These are phyloP conservation scores for Drymodes brunneopygia DNA, from an alignment of 2,113 vertebrate species.

Conservation along the genomic window DNA sequence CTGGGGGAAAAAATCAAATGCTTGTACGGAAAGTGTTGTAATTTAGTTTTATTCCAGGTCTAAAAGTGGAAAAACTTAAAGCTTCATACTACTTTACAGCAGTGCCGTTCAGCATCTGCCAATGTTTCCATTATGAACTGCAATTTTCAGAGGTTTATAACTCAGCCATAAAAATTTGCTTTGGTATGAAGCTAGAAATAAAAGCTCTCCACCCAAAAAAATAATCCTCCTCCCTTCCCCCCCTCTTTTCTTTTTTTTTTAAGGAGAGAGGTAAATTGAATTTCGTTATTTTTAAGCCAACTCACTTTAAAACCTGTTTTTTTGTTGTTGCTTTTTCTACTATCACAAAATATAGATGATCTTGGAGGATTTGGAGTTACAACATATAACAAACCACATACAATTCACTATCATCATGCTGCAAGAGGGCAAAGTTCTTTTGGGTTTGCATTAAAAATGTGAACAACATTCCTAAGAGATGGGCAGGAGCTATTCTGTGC, in stretches of 20 bases:
- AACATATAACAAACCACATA: not conserved
- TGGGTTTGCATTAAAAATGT: not conserved
- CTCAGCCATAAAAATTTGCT: slow-evolving; percentile 50
- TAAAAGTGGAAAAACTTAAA: slow-evolving; percentile 66
- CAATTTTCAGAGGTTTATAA: slow-evolving; percentile 67
- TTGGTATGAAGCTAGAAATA: slow-evolving; percentile 63
- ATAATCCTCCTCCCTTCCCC: not conserved
- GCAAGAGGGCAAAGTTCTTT: not conserved
- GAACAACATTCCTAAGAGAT: not conserved
- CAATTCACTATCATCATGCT: not conserved
- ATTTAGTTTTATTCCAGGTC: slow-evolving; percentile 61
- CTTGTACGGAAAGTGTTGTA: slow-evolving; percentile 46
- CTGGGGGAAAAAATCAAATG: slow-evolving; percentile 32
- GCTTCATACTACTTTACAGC: slow-evolving; percentile 40
- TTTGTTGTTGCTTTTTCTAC: not conserved
- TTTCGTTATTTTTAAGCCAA: not conserved
- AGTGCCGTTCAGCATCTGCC: slow-evolving; percentile 52
- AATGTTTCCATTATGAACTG: slow-evolving; percentile 69
- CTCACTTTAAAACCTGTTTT: not conserved
- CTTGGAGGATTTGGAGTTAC: not conserved
- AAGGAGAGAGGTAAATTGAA: not conserved
- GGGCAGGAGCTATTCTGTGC: not conserved
- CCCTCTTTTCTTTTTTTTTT: fast-evolving
- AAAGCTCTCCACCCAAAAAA: not conserved
- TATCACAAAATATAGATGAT: not conserved